These are phyloP conservation scores for Bombus sibiricus DNA, from an alignment of 1,140 invertebrate genomes.

Conservation along the genomic window DNA sequence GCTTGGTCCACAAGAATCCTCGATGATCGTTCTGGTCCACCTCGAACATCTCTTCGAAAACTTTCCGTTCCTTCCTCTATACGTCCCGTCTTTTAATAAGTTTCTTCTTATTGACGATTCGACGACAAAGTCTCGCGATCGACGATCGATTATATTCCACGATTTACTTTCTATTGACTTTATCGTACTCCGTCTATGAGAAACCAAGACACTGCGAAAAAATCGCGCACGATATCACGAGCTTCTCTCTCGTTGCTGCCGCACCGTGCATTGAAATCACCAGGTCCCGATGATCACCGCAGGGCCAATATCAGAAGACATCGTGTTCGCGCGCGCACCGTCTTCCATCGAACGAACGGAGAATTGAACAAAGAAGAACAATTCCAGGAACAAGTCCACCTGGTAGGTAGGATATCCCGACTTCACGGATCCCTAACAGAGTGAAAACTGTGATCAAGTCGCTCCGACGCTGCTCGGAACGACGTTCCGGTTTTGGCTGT, in stretches of 20 bases:
- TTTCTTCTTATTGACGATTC: not conserved
- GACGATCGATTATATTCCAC: not conserved
- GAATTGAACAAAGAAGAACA: too few relatives aligned
- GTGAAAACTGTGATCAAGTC: not conserved
- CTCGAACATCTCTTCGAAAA: conserved; percentile 14
- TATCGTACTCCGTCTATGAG: not conserved
- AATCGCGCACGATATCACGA: conserved; percentile 27
- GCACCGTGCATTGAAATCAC: conserved; percentile 64
- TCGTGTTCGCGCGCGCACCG: conserved; percentile 15
- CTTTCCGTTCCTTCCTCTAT: not conserved
- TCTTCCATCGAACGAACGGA: not conserved
- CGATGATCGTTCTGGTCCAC: conserved; percentile 1
- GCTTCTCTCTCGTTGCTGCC: conserved; percentile 12
- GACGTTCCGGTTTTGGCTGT: not conserved
- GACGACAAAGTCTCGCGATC: not conserved
- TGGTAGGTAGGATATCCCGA: not conserved
- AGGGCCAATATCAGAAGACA: conserved; percentile 5
- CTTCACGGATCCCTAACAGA: not conserved
- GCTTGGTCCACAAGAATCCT: conserved; percentile 44
- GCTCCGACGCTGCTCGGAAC: conserved; percentile 3
- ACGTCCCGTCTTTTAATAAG: not conserved
- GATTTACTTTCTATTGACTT: conserved; percentile 16
- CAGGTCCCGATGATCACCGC: conserved; percentile 31
- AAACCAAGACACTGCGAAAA: conserved; percentile 6
- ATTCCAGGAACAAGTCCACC: conserved; percentile 44